Conservation (phyloP, 2,797 vertebrate species). For the Acipenser ruthenus region DNA sequence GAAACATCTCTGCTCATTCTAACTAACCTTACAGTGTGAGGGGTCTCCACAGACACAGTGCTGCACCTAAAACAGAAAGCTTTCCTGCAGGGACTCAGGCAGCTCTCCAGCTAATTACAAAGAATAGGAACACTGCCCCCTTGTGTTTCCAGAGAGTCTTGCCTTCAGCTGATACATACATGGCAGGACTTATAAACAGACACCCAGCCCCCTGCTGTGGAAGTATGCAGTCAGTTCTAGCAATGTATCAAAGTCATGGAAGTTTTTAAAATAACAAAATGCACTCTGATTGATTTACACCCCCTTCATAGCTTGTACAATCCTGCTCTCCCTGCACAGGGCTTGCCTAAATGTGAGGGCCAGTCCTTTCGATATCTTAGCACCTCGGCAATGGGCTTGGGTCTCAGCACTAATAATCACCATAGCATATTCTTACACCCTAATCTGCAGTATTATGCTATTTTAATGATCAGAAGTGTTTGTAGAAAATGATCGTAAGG, state of each 20-base stretch:
- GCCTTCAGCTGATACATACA: not conserved
- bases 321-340: too few species aligned
- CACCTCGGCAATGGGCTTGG: too few species aligned
- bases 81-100: not conserved
- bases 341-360: not conserved
- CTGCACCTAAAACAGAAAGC: too few species aligned
- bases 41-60: too few species aligned
- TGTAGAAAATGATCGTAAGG: too few species aligned
- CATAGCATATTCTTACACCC: too few species aligned
- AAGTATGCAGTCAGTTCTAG: not conserved
- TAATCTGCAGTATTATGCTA: too few species aligned
- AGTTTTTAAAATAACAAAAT: not conserved
- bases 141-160: not conserved
- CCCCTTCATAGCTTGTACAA: not conserved
- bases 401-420: too few species aligned
- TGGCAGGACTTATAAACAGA: too few species aligned
- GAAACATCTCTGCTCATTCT: too few species aligned
- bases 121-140: not conserved
- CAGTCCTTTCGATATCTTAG: not conserved
- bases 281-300: not conserved
- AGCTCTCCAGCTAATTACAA: not conserved
- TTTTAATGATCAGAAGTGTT: too few species aligned
- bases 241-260: not conserved
- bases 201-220: not conserved
- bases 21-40: too few species aligned